Base-by-base conservation (phyloP, 2,113 vertebrate species). In the Nerophis lumbriciformis region DNA sequence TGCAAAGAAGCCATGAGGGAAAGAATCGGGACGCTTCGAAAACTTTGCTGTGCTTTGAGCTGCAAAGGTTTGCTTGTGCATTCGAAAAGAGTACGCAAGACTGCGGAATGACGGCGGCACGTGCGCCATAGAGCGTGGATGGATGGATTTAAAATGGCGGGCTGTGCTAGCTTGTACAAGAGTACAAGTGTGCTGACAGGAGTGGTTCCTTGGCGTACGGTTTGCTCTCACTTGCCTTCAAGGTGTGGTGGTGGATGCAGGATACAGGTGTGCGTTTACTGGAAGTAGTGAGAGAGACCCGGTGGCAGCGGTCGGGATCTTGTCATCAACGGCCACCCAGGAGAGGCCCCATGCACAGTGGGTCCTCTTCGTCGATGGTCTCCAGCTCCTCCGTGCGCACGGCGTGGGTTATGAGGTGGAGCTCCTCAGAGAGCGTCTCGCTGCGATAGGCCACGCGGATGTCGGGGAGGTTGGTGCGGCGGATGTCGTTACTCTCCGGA, bases 371-470 rank as follows among this genome's bases (percentile, higher is more conserved):
- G 0, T 87, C 85, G 58, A 93, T 93, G 42, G 85, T 77, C 71
- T 93, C 92, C 77, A 94, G 90, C 79, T 87, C 92, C 6, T 90
- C 91, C 0, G 84, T 92, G 71, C 91, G 93, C 61, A 96, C 88
- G 0, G 94, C 95, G 19, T 97, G 93, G 0, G 89, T 95, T 86
- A 97, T 94, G 53, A 97, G 93, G 0, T 93, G 88, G 61, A 98
- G 91, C 88, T 98, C 95, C 83, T 98, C 94, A 47, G 90, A 92
- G 15, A 96, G 87, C 0, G 95, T 98, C 89, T 98, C 95, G 0
- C 91, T 83, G 66, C 95, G 92, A 73, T 93, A 98, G 10, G 90
- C 90, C 69, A 97, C 94, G 0, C 95, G 93, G 77, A 97, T 97
- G 61, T 97, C 94, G 0, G 95, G 95, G 44, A 97, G 93, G 0